Percentiles rank a stretch among this genome's conserved stretches.
Conservation (phyloP, 1,140 invertebrate species). For the Portunus trituberculatus region DNA sequence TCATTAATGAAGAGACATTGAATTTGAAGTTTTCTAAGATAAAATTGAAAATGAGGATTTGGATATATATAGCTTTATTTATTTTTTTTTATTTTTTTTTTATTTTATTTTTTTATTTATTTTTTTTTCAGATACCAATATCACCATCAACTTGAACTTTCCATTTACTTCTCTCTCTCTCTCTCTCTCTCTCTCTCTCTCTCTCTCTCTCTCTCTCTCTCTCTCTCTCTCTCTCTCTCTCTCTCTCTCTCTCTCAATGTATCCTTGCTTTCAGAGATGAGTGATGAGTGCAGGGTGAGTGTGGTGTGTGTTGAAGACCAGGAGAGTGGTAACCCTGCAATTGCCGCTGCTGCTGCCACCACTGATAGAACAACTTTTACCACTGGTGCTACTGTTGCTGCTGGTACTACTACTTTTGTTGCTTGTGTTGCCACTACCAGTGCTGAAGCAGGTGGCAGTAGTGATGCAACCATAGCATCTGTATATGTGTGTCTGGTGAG, state of each 20-base stretch:
- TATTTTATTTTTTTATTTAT: too few relatives aligned
- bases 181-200: slow-evolving; percentile 66
- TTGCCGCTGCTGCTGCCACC: neutral
- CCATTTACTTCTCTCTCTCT: slow-evolving; percentile 40
- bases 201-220: slow-evolving; percentile 66
- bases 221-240: slow-evolving; percentile 59
- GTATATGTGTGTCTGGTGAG: neutral
- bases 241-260: neutral
- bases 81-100: too few relatives aligned
- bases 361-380: neutral
- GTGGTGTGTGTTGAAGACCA: neutral
- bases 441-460: too few relatives aligned
- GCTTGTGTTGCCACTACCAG: too few relatives aligned
- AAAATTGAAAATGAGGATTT: too few relatives aligned
- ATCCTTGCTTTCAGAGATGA: neutral
- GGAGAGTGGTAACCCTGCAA: neutral
- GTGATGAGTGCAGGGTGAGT: neutral
- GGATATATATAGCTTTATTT: too few relatives aligned
- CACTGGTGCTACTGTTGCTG: neutral
- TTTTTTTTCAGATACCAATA: too few relatives aligned
- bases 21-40: too few relatives aligned
- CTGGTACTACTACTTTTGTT: neutral
- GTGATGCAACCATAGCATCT: neutral
- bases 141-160: too few relatives aligned
- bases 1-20: too few relatives aligned